Evolutionary conservation across 2,888 invertebrate genomes (phyloP).

Genomic region (Drosophila melanocephala): DNA sequence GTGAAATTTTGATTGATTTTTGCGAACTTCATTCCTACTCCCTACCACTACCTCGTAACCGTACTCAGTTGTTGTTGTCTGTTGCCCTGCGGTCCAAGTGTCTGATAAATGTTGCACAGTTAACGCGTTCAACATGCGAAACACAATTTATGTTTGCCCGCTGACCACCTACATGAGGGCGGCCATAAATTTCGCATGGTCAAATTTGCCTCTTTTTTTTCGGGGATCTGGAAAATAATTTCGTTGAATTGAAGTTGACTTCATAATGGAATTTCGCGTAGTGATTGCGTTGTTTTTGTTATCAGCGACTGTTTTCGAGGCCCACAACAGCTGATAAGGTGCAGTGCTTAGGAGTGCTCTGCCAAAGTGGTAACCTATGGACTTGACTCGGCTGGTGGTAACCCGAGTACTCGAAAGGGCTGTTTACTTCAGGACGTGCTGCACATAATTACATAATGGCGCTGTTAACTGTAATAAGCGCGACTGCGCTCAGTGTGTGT

Average conservation of each 20-base stretch:
- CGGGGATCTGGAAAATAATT: conserved; percentile 6
- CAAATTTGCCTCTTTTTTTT: conserved; percentile 14
- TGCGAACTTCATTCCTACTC: conserved; percentile 2
- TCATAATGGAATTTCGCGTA: conserved; percentile 33
- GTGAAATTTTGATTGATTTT: conserved; percentile 79
- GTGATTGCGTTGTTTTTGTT: conserved; percentile 20
- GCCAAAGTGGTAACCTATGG: conserved; percentile 21
- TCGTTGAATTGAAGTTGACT: conserved; percentile 27
- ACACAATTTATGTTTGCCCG: conserved; percentile 60
- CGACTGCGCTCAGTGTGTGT: conserved; percentile 75
- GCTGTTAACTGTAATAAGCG: conserved; percentile 81
- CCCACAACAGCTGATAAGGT: conserved; percentile 31
- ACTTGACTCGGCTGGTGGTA: conserved; percentile 50
- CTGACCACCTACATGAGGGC: conserved; percentile 64
- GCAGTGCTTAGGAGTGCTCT: background rate
- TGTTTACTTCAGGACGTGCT: conserved; percentile 40
- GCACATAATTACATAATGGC: conserved; percentile 79
- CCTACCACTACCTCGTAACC: background rate
- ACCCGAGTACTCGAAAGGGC: conserved; percentile 37
- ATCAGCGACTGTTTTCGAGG: conserved; percentile 29
- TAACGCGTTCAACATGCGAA: conserved; percentile 30
- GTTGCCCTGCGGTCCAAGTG: conserved; percentile 20
- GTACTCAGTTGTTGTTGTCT: background rate
- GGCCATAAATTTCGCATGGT: conserved; percentile 46
- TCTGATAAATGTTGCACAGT: conserved; percentile 41